These are phyloP conservation scores for Mionectes olivaceus DNA, from an alignment of 2,797 vertebrate species.

Conservation along the genomic window DNA sequence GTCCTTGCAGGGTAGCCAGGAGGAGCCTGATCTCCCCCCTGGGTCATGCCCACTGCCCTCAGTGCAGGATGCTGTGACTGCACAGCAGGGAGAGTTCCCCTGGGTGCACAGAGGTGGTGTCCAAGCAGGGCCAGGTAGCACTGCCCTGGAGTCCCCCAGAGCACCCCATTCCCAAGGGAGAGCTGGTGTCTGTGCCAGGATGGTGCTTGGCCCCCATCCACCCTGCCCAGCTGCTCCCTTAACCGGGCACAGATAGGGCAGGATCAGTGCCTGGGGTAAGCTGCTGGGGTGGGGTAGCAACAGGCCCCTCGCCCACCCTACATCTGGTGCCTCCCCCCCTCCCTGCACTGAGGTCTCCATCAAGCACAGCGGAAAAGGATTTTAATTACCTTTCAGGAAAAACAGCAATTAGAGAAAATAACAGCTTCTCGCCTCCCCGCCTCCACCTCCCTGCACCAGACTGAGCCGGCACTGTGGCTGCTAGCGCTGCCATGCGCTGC, in stretches of 20 bases:
- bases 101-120: neutral
- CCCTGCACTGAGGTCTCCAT: constrained; percentile 71
- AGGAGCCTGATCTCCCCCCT: neutral
- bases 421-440: constrained; percentile 70
- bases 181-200: neutral
- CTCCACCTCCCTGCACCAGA: constrained; percentile 13
- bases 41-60: neutral
- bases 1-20: accelerated
- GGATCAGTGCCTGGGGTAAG: neutral
- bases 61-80: neutral
- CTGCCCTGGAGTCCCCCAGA: neutral
- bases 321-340: neutral
- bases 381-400: constrained; percentile 88
- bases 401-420: constrained; percentile 88
- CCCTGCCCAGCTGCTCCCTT: neutral
- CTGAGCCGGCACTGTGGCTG: accelerated
- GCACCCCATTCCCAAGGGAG: neutral
- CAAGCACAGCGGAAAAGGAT: constrained; percentile 81
- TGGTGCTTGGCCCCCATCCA: neutral
- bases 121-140: neutral
- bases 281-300: neutral
- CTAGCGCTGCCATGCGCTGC: accelerated
- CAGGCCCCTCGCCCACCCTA: neutral
- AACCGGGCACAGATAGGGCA: accelerated
- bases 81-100: neutral